Evolutionary conservation across 92 coral and sea anemone species (phyloP), one percentile per base, ranked within the genome.

Genomic region (Hydrozoanthus gracilis): DNA sequence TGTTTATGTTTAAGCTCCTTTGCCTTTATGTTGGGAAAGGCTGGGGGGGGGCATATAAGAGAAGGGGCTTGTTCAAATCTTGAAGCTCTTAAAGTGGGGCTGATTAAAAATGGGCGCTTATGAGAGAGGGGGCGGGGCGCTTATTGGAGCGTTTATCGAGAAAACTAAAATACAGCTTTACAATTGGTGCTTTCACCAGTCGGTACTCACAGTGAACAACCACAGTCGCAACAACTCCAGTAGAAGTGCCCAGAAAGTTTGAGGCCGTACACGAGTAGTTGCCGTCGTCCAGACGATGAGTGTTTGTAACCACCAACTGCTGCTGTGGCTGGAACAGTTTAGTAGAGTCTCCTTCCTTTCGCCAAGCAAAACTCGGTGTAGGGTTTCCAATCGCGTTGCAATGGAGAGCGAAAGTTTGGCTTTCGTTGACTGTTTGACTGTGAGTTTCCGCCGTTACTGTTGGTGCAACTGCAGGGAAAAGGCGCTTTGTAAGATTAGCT

Each of bases 301-400:
- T 78, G 44, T 61, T 73, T 18, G 4, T 6, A n/a, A 79, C 2
- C 18, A 56, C 64, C 70, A 79, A 52, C 0, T 48, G 51, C 39
- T 51, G 77, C 45, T 55, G 50, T 71, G 54, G 18, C 15, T 80
- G 77, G 11, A 72, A 46, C 10, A 56, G 44, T 44, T 46, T 80
- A 49, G 71, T 70, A n/a, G 83, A 49, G n/a, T 64, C 54, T 17
- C 52, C 87, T 62, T 56, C 58, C 87, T 82, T 60, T 70, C 49
- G 56, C 93, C 91, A 87, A 11, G 86, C 77, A 13, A 90, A 55
- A 12, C 3, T 47, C 56, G 91, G 91, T 12, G 46, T 62, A 17
- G 91, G 93, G 16, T 90, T 76, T 66, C 93, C 91, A 62, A 73
- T 68, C n/a, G 78, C 64, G 8, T 87, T 73, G 60, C 93, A 90